Base-by-base conservation (phyloP, 1,140 invertebrate species). In the Trichogramma pretiosum region DNA sequence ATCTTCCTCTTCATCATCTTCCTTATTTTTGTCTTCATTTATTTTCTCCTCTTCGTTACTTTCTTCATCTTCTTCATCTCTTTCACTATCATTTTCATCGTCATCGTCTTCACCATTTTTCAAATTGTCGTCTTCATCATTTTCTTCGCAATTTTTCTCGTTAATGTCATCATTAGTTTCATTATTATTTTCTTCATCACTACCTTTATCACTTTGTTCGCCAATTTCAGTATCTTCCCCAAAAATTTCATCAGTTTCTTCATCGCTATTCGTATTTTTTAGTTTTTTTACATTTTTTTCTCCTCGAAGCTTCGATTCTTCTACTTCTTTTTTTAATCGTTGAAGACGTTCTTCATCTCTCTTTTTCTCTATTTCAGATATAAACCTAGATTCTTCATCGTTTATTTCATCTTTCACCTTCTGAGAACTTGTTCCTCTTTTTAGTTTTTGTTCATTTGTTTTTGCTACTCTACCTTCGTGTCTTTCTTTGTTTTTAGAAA, bases 11-110 rank as follows among this genome's bases (percentile, higher is more conserved):
- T 46, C 39, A 24, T 36, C 16, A 37, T 54, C 40, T 38, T 42
- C 18, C 45, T 53, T 46, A 28, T 44, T 33, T 36, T 43, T 48
- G 42, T 48, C 41, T 49, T 44, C 51, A 59, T 42, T 30, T 47
- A 8, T 35, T 59, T 33, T 11, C 41, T 56, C 24, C 34, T 38
- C 42, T 16, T 46, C 51, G 41, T 40, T 26, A 21, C 36, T 49
- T 54, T 54, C 45, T 37, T 19, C 37, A 22, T 46, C 46, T 40
- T 53, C 43, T 45, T 57, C 13, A 17, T 52, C 28, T 14, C 26
- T 48, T 5, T 43, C 45, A 2, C 46, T 44, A 11, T 56, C 43
- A 3, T 49, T 46, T 4, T 34, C 45, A n/a, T 34, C 13, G 0
- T 53, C 46, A 1, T 46, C 41, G 8, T 46, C 51, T 44, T 40